A percentile compares a stretch with the other conserved stretches of the same genome.
Conservation (phyloP, 2,113 vertebrate genomes). For the Daphoenositta chrysoptera region DNA sequence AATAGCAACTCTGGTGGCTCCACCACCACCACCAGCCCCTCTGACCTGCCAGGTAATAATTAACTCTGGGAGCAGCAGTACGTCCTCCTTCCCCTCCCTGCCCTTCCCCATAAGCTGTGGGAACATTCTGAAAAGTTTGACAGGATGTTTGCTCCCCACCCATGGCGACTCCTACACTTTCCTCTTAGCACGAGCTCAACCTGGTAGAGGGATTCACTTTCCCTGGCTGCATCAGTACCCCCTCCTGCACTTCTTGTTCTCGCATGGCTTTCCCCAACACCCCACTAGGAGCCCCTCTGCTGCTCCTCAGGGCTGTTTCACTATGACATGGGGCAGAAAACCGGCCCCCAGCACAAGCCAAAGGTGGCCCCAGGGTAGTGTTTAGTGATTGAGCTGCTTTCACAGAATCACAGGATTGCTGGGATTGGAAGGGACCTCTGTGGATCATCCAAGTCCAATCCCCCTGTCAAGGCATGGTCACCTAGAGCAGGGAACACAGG, state of each 20-base stretch:
- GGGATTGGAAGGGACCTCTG: not conserved
- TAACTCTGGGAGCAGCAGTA: not conserved
- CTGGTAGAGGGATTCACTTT: not conserved
- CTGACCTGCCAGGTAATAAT: not conserved
- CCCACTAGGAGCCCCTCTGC: not conserved
- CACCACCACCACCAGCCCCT: not conserved
- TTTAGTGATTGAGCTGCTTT: not conserved
- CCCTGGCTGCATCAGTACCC: not conserved
- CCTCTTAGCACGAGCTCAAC: slow-evolving; percentile 1
- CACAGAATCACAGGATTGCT: not conserved
- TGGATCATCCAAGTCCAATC: not conserved
- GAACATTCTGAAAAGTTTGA: slow-evolving; percentile 44
- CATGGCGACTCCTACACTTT: not conserved
- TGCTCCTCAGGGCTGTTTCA: not conserved
- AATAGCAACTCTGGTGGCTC: not conserved
- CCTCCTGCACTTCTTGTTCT: not conserved
- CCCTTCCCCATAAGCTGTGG: not conserved
- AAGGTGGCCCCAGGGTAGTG: not conserved
- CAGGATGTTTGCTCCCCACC: slow-evolving; percentile 7
- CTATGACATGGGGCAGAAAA: fast-evolving
- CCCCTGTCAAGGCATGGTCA: not conserved
- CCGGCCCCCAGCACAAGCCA: not conserved
- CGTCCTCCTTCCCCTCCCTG: not conserved
- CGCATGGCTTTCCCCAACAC: fast-evolving
- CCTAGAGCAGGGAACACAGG: not conserved